Conservation (phyloP, 35 echinoderm and acorn worm genomes). For the Lytechinus pictus region DNA sequence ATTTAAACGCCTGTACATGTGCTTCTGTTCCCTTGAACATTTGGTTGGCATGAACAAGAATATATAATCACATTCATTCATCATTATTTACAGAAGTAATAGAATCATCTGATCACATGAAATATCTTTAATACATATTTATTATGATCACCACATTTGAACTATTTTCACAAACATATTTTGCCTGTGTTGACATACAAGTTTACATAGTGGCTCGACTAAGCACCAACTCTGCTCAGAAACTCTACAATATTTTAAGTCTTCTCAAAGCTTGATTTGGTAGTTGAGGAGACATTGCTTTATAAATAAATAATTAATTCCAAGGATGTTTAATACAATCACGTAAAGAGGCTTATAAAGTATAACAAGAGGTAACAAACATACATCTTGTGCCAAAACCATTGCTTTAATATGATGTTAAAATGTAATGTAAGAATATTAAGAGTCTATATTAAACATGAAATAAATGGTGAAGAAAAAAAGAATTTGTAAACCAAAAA, state of each 20-base stretch:
- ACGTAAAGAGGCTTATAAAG: background rate
- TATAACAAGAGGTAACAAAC: background rate
- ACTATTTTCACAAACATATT: background rate
- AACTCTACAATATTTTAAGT: background rate
- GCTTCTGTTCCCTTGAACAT: background rate
- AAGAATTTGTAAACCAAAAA: background rate
- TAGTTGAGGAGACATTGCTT: background rate
- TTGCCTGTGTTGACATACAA: background rate
- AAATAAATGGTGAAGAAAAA: background rate
- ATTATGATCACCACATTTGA: background rate
- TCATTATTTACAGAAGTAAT: background rate
- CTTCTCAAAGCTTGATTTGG: background rate
- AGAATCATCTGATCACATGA: background rate
- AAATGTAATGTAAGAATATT: background rate
- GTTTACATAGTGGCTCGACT: background rate
- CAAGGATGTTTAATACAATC: background rate
- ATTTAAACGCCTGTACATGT: background rate
- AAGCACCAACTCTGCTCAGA: background rate
- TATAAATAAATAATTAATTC: background rate
- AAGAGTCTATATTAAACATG: background rate
- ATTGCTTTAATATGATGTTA: conserved; percentile 6
- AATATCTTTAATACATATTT: background rate
- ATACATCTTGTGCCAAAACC: background rate
- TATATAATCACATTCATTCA: conserved; percentile 15
- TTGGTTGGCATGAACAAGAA: background rate